Conservation (phyloP, 2,113 vertebrate genomes). For the Hemiprocne comata region DNA sequence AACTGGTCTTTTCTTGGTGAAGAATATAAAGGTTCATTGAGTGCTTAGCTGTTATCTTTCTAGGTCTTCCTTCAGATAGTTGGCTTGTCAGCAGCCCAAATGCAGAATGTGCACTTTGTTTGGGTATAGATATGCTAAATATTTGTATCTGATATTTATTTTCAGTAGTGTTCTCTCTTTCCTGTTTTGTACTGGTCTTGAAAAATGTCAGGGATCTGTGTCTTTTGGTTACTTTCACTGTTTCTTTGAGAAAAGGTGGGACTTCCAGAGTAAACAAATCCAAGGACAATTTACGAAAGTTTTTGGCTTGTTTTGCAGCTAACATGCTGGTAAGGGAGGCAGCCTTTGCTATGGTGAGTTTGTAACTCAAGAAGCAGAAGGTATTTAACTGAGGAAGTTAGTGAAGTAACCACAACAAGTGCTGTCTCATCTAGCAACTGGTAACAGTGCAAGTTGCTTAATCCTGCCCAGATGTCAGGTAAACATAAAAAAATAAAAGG, state of each 20-base stretch:
- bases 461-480: neutral
- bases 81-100: neutral
- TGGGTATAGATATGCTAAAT: neutral
- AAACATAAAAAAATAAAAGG: neutral
- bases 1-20: neutral
- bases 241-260: neutral
- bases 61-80: neutral
- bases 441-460: neutral
- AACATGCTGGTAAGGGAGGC: neutral
- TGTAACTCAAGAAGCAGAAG: neutral
- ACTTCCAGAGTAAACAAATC: neutral
- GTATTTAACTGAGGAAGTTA: neutral
- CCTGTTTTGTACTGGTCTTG: neutral
- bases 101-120: neutral
- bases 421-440: neutral
- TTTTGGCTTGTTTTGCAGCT: neutral
- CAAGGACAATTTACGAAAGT: neutral
- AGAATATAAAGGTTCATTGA: neutral
- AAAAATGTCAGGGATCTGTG: neutral
- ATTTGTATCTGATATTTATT: neutral
- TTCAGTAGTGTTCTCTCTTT: neutral
- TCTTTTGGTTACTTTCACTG: neutral
- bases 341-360: neutral
- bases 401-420: conserved; percentile 1
- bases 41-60: neutral